These are phyloP conservation scores for Pseudorhombus dupliciocellatus DNA, from an alignment of 2,113 vertebrate species.

Conservation along the genomic window DNA sequence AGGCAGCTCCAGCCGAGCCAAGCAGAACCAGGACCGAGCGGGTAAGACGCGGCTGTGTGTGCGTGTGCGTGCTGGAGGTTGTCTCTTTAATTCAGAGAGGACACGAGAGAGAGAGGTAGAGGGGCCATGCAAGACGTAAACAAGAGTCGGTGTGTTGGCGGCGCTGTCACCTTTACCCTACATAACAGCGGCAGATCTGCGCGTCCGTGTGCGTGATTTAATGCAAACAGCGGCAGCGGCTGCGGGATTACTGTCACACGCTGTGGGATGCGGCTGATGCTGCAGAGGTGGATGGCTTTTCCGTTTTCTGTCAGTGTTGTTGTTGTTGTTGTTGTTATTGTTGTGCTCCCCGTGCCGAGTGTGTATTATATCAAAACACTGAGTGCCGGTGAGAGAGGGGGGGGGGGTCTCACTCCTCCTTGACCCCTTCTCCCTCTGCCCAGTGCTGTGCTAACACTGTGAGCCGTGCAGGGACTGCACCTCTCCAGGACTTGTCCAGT, in stretches of 20 bases:
- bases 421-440: not conserved
- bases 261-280: not conserved
- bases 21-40: constrained; percentile 63
- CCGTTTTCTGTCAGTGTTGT: not conserved
- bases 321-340: too few species aligned
- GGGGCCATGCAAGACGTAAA: constrained; percentile 55
- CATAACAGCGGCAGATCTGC: constrained; percentile 28
- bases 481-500: constrained; percentile 31
- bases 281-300: not conserved
- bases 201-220: not conserved
- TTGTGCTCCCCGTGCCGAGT: too few species aligned
- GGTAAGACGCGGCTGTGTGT: constrained; percentile 68
- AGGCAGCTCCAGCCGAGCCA: constrained; percentile 76
- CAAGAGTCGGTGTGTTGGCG: constrained; percentile 41
- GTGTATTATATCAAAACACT: too few species aligned
- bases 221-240: not conserved
- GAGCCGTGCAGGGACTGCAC: constrained; percentile 20
- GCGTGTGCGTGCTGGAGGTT: not conserved
- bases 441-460: not conserved
- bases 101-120: not conserved
- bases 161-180: constrained; percentile 69
- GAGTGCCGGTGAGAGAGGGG: too few species aligned
- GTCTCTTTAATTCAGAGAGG: not conserved
- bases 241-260: too few species aligned
- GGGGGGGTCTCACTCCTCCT: too few species aligned